Evolutionary conservation across 2,113 vertebrate species (phyloP).

Genomic region (Gorsachius goisagi): DNA sequence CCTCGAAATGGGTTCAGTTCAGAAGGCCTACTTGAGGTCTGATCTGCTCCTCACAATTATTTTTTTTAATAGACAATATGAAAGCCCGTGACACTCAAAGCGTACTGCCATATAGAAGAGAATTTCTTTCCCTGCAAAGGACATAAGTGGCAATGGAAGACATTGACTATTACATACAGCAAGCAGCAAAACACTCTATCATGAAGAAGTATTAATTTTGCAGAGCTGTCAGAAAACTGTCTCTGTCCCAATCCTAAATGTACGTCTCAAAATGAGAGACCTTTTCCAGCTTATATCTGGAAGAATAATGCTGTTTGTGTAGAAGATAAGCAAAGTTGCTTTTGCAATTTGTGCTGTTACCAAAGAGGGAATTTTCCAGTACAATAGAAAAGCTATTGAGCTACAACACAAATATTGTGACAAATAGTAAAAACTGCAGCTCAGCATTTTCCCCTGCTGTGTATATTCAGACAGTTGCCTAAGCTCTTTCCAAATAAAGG

Average conservation of each 20-base stretch:
- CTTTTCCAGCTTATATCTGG: not conserved
- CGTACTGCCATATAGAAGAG: not conserved
- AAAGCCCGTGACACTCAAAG: not conserved
- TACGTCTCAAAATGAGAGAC: not conserved
- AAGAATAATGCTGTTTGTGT: not conserved
- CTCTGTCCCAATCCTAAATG: not conserved
- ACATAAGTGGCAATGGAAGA: not conserved
- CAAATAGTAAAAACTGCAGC: not conserved
- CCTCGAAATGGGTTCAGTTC: not conserved
- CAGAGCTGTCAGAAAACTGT: not conserved
- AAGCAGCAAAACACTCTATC: not conserved
- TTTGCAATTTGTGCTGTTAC: not conserved
- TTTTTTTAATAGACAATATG: slow-evolving; percentile 25
- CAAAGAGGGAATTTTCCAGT: not conserved
- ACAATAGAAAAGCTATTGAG: not conserved
- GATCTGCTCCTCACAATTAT: slow-evolving; percentile 48
- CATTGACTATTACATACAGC: not conserved
- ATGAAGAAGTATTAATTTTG: slow-evolving; percentile 8
- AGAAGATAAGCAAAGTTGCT: not conserved
- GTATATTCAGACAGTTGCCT: not conserved
- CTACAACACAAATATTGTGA: slow-evolving; percentile 5
- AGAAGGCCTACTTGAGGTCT: not conserved
- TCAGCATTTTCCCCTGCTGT: not conserved
- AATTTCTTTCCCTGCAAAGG: not conserved
- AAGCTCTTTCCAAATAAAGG: not conserved